Conservation (phyloP, 2,797 vertebrate species). For the Pseudochirops cupreus region DNA sequence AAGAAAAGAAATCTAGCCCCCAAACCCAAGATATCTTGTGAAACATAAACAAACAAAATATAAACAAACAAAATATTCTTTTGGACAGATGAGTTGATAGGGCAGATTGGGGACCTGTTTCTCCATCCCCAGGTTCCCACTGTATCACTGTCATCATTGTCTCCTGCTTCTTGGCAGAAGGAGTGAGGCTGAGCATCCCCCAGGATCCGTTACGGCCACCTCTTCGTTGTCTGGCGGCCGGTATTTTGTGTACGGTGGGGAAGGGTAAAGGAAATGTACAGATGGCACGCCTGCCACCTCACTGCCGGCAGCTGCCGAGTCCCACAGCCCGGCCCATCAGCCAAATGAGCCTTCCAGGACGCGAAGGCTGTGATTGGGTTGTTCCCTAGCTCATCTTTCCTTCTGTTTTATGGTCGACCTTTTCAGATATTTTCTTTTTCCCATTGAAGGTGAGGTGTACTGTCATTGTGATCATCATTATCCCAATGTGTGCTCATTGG, state of each 20-base stretch:
- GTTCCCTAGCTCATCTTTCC: neutral
- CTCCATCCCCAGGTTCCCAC: neutral
- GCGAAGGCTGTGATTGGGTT: slow-evolving; percentile 1
- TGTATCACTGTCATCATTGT: slow-evolving; percentile 26
- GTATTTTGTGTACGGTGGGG: neutral
- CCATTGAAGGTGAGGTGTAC: neutral
- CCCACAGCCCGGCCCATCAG: neutral
- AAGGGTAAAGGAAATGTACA: slow-evolving; percentile 45
- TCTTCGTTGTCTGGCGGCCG: neutral
- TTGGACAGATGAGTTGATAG: neutral
- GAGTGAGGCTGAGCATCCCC: neutral
- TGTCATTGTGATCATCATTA: neutral
- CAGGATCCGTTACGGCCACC: neutral
- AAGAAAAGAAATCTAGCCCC: neutral
- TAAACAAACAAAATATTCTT: neutral
- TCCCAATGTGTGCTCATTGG: neutral
- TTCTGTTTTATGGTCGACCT: slow-evolving; percentile 31
- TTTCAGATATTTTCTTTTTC: neutral
- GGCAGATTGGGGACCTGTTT: neutral
- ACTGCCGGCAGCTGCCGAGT: neutral
- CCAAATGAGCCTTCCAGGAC: slow-evolving; percentile 8
- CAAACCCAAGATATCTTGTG: neutral
- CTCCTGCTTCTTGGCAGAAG: slow-evolving; percentile 41
- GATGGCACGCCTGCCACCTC: slow-evolving; percentile 65
- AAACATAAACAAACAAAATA: neutral